phyloP scores from a whole-genome alignment of 2,888 invertebrate genomes.

The Dynastes maya region DNA sequence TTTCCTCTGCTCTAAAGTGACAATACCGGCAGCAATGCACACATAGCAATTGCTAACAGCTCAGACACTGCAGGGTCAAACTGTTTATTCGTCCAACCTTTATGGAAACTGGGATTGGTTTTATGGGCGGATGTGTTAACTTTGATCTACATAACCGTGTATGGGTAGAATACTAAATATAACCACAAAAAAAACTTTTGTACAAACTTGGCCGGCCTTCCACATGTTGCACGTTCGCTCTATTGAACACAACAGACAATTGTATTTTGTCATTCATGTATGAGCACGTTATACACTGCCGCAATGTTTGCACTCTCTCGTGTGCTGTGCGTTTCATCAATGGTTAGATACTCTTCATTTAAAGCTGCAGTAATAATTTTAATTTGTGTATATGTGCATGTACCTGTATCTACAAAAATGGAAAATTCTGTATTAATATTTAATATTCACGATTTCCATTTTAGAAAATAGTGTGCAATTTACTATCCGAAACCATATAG shows the following conservation, averaged over 20 bases:
- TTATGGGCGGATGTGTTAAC: constrained; percentile 65
- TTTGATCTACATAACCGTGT: constrained; percentile 62
- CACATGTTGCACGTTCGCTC: constrained; percentile 64
- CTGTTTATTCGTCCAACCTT: constrained; percentile 43
- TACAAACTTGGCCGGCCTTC: constrained; percentile 67
- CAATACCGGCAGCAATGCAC: constrained; percentile 30
- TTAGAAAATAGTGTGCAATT: too few relatives aligned
- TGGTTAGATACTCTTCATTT: too few relatives aligned
- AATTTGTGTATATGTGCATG: neutral
- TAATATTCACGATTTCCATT: too few relatives aligned
- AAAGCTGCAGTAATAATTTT: too few relatives aligned
- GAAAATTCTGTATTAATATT: too few relatives aligned
- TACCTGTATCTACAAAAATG: neutral
- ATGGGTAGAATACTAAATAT: constrained; percentile 37
- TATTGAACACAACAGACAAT: constrained; percentile 64
- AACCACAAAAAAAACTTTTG: constrained; percentile 63
- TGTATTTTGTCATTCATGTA: constrained; percentile 69
- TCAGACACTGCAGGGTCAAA: constrained; percentile 43
- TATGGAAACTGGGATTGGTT: constrained; percentile 64
- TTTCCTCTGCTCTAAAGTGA: constrained; percentile 53
- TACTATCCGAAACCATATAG: too few relatives aligned
- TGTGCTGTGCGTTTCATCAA: neutral
- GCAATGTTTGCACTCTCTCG: constrained; percentile 32
- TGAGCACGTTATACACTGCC: constrained; percentile 56
- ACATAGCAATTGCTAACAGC: constrained; percentile 24